A percentile compares a stretch with the other conserved stretches of the same genome.
Conservation (phyloP, 1,140 invertebrate species). For the Latrodectus geometricus region DNA sequence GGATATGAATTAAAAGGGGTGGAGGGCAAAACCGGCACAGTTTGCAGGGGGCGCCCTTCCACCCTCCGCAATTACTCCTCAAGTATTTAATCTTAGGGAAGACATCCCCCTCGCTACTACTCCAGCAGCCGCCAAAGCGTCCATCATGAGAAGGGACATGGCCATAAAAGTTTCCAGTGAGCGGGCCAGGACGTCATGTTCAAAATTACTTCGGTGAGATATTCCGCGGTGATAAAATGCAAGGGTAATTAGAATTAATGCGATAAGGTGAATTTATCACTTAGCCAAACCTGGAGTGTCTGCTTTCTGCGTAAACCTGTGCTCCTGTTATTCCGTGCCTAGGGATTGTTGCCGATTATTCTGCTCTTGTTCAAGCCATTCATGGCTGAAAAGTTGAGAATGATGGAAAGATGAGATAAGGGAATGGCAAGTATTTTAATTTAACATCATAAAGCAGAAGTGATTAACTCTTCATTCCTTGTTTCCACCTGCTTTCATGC, state of each 20-base stretch:
- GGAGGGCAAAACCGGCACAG: not conserved
- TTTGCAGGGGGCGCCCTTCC: not conserved
- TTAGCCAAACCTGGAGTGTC: not conserved
- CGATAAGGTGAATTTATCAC: conserved; percentile 51
- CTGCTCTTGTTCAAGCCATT: not conserved
- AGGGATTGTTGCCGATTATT: not conserved
- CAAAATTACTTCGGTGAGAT: conserved; percentile 46
- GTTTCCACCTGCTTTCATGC: too few relatives aligned
- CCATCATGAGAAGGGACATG: conserved; percentile 2
- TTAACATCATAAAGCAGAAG: too few relatives aligned
- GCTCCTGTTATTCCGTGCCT: not conserved
- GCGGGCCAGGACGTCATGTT: not conserved
- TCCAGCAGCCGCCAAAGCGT: not conserved
- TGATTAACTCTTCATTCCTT: too few relatives aligned
- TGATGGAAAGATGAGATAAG: not conserved
- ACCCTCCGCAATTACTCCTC: conserved; percentile 33
- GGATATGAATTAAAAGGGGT: conserved; percentile 53
- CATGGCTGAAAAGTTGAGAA: not conserved
- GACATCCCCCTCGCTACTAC: conserved; percentile 22
- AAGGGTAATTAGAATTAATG: conserved; percentile 49
- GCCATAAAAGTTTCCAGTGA: conserved; percentile 43
- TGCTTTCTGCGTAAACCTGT: too few relatives aligned
- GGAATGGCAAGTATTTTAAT: not conserved
- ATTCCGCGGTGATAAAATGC: conserved; percentile 31
- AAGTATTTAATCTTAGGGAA: conserved; percentile 7